phyloP scores from a whole-genome alignment of 2,888 invertebrate genomes.

The Lysandra coridon region DNA sequence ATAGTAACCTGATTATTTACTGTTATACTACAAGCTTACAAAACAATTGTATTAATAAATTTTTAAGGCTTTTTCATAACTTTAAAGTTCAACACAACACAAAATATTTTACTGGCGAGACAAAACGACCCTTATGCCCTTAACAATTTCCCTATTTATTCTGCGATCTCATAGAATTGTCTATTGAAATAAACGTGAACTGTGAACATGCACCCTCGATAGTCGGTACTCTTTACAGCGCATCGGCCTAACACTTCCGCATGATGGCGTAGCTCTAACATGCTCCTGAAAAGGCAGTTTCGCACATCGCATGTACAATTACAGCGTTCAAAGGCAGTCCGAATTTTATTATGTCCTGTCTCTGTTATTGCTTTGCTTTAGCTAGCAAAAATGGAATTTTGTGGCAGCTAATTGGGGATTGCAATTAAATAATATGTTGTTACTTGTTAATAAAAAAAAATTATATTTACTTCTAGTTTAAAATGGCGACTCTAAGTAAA shows the following conservation, averaged over 20 bases:
- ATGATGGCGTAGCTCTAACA: slow-evolving; percentile 24
- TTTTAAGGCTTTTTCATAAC: no score
- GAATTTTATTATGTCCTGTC: neutral
- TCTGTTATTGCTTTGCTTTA: neutral
- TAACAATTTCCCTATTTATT: neutral
- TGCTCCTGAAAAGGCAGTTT: slow-evolving; percentile 20
- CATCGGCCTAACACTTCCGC: slow-evolving; percentile 23
- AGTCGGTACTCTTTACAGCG: slow-evolving; percentile 7
- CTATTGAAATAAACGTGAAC: slow-evolving; percentile 6
- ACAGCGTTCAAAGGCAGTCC: slow-evolving; percentile 1
- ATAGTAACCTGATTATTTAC: no score
- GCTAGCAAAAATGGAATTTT: neutral
- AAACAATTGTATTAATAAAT: neutral
- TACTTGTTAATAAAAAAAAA: neutral
- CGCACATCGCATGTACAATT: slow-evolving; percentile 25
- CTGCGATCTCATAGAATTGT: neutral
- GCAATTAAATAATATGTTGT: neutral
- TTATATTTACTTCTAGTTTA: neutral
- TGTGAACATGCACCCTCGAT: neutral
- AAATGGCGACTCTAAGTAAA: neutral
- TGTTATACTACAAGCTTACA: neutral
- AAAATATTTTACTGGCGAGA: no score
- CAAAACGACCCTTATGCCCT: no score
- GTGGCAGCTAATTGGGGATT: neutral
- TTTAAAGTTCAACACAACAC: no score